These are phyloP conservation scores for Cirrhinus mrigala DNA, from an alignment of 2,797 vertebrate genomes.

Conservation along the genomic window DNA sequence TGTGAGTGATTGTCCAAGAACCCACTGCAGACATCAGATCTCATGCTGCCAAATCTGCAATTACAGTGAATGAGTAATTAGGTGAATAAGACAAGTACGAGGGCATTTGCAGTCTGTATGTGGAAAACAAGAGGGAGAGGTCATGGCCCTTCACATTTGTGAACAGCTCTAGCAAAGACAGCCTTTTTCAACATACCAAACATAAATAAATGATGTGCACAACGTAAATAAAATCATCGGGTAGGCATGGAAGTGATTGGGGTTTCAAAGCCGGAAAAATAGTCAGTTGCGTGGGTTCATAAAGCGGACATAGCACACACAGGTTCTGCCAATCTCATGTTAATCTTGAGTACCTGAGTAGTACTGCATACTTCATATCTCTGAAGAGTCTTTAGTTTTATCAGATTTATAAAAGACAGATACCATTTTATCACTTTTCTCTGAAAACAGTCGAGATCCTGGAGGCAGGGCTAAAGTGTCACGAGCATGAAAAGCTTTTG, in stretches of 20 bases:
- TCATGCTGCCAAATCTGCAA: conserved; percentile 77
- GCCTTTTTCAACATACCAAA: conserved; percentile 64
- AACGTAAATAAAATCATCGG: conserved; percentile 44
- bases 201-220: conserved; percentile 65
- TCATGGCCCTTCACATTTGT: conserved; percentile 43
- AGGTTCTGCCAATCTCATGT: too few relatives aligned
- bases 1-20: conserved; percentile 68
- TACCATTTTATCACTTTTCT: too few relatives aligned
- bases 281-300: too few relatives aligned
- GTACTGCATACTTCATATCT: not conserved
- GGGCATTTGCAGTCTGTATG: conserved; percentile 59
- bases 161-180: conserved; percentile 47
- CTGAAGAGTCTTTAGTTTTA: too few relatives aligned
- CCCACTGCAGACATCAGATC: conserved; percentile 58
- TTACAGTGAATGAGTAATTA: conserved; percentile 75
- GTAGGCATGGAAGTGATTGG: not conserved
- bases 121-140: conserved; percentile 68
- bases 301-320: too few relatives aligned
- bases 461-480: too few relatives aligned
- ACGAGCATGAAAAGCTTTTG: too few relatives aligned
- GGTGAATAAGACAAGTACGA: conserved; percentile 71
- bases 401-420: too few relatives aligned
- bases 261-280: not conserved
- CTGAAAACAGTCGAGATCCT: too few relatives aligned
- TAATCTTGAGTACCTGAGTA: too few relatives aligned